Conservation (phyloP, 2,113 vertebrate species). For the Taurulus bubalis region DNA sequence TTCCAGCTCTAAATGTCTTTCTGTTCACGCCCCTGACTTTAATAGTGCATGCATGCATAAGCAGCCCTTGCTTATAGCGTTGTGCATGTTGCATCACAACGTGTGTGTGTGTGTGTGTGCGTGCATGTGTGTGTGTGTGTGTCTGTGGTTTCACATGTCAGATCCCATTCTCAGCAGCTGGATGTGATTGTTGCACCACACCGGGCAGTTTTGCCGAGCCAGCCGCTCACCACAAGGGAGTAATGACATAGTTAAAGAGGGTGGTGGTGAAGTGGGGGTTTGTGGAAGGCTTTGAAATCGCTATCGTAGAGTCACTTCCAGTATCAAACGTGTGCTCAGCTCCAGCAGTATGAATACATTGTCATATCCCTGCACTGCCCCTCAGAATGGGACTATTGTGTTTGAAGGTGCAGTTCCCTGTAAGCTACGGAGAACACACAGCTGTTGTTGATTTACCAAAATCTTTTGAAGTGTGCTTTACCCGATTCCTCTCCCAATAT, state of each 20-base stretch:
- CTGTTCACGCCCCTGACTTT: background rate
- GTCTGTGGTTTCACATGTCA: constrained; percentile 60
- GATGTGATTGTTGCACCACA: constrained; percentile 79
- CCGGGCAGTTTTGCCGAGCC: constrained; percentile 45
- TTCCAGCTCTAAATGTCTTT: constrained; percentile 1
- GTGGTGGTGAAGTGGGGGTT: constrained; percentile 48
- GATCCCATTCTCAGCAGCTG: constrained; percentile 74
- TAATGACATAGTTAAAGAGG: constrained; percentile 77
- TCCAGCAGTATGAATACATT: constrained; percentile 25
- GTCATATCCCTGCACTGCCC: constrained; percentile 4
- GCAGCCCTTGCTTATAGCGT: background rate
- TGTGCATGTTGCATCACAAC: constrained; percentile 29
- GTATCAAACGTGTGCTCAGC: constrained; percentile 41
- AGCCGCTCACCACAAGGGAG: constrained; percentile 65
- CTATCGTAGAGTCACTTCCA: constrained; percentile 39
- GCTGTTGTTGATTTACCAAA: constrained; percentile 43
- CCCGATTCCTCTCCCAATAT: constrained; percentile 8
- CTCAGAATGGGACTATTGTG: constrained; percentile 47
- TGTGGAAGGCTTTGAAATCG: constrained; percentile 70
- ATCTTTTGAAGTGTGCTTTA: constrained; percentile 42
- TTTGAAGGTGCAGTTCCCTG: constrained; percentile 22
- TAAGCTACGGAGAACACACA: constrained; percentile 20
- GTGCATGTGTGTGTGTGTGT: constrained; percentile 27
- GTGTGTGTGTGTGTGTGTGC: constrained; percentile 28
- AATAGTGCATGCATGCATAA: constrained; percentile 8